Percentiles rank a stretch among this genome's conserved stretches.
Evolutionary conservation across 2,888 invertebrate genomes (phyloP).

Genomic region (Agonum fuliginosum): DNA sequence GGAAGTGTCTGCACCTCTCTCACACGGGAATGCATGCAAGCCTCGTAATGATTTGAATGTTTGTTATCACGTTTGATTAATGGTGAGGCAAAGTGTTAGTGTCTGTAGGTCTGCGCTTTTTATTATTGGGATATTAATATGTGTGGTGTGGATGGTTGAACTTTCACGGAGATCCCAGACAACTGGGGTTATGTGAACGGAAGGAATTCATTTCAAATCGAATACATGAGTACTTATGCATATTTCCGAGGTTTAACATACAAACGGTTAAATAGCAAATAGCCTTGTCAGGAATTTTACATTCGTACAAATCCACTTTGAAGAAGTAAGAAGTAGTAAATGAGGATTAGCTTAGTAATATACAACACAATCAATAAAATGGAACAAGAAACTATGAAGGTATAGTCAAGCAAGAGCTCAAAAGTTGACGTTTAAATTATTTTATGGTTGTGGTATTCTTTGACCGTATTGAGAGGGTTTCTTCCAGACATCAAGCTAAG

Average conservation of each 20-base stretch:
- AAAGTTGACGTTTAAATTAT: too few relatives aligned
- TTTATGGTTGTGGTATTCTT: too few relatives aligned
- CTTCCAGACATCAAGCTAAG: too few relatives aligned
- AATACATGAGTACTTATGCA: not conserved
- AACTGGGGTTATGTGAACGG: conserved; percentile 36
- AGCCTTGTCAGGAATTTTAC: too few relatives aligned
- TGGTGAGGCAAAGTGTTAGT: not conserved
- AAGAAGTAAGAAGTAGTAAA: too few relatives aligned
- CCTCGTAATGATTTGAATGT: conserved; percentile 27
- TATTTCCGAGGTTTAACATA: not conserved
- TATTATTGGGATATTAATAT: conserved; percentile 42
- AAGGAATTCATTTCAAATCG: conserved; percentile 6
- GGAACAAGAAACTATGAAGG: too few relatives aligned
- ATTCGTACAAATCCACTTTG: too few relatives aligned
- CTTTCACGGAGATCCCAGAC: conserved; percentile 40
- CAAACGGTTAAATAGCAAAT: too few relatives aligned
- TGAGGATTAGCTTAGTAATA: too few relatives aligned
- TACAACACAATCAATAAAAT: too few relatives aligned
- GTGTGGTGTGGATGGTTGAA: conserved; percentile 38
- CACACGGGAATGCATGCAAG: not conserved
- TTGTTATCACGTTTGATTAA: conserved; percentile 43
- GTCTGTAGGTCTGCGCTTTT: conserved; percentile 6
- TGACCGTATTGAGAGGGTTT: too few relatives aligned
- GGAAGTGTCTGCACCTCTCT: not conserved
- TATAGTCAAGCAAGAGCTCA: too few relatives aligned